Base-by-base conservation (phyloP, 2,113 vertebrate species). In the Synchiropus splendidus region DNA sequence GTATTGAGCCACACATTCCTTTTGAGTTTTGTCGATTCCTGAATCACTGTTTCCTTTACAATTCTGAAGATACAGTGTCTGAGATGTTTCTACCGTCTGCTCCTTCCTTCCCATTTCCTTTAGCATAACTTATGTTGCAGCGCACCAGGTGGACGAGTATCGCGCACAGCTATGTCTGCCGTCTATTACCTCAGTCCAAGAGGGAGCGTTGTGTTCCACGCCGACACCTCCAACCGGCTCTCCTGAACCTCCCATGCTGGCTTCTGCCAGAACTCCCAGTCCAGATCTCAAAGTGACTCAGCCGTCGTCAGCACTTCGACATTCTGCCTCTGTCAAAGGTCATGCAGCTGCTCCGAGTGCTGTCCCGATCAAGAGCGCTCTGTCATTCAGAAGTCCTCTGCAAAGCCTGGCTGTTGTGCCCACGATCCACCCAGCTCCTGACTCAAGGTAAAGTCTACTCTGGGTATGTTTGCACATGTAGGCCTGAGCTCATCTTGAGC, bases 101-200 rank as follows among this genome's bases (percentile, higher is more conserved):
- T 39, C 32, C 18, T 31, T 35, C 51, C 3, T 1, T 8, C 10
- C 15, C 16, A 18, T 12, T 31, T 12, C 43, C 46, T 42, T n/a
- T 54, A 83, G 80, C 17, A 42, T 83, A 51, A 77, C 47, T 37
- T 79, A 72, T 15, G 70, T 83, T 38, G 62, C 78, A 33, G 74
- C 72, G 32, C 50, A 32, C 45, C 72, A 68, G 56, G 69, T 83
- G 62, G 76, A 83, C 2, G 72, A 75, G 14, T 40, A 81, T 50
- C 68, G 78, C 2, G 12, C 31, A 15, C 56, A 18, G 6, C 58
- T 79, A 36, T 39, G 64, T 66, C 67, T 77, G 48, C 62, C 74
- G 8, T 56, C 74, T 14, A 51, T 83, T 62, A 76, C 72, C 1
- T 68, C 76, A 46, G 18, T 75, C 16, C 9, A 38, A 15, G 56